A percentile compares a stretch with the other conserved stretches of the same genome.
phyloP scores from a whole-genome alignment of 1,140 invertebrate species.

The Achatina immaculata region DNA sequence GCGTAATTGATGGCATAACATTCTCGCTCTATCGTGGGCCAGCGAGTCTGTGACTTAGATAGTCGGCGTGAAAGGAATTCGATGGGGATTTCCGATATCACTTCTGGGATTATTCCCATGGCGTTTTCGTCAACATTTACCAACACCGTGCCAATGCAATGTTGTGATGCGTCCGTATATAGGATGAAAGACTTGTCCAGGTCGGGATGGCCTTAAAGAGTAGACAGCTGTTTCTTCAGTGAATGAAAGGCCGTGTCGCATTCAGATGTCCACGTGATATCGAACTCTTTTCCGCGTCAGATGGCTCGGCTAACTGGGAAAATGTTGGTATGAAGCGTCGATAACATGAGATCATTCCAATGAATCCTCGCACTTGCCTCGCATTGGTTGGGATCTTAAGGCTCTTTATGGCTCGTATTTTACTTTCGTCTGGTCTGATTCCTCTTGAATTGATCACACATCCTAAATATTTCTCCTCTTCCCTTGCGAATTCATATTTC shows the following conservation, averaged over 20 bases:
- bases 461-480: constrained; percentile 46
- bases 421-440: constrained; percentile 41
- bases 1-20: constrained; percentile 50
- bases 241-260: constrained; percentile 51
- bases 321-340: constrained; percentile 68
- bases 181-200: constrained; percentile 38
- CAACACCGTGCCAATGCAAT: constrained; percentile 36
- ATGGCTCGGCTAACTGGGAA: constrained; percentile 39
- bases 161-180: constrained; percentile 46
- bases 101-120: background rate
- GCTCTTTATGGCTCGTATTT: constrained; percentile 42
- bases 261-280: constrained; percentile 50
- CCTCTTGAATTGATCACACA: constrained; percentile 40
- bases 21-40: constrained; percentile 52
- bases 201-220: constrained; percentile 46
- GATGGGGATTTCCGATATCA: constrained; percentile 42
- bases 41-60: constrained; percentile 39
- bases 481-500: constrained; percentile 42
- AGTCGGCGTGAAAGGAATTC: constrained; percentile 50
- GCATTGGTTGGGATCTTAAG: constrained; percentile 63
- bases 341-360: constrained; percentile 72
- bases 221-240: constrained; percentile 49
- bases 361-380: constrained; percentile 69
- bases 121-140: constrained; percentile 36
- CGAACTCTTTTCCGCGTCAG: constrained; percentile 69